A percentile compares a stretch with the other conserved stretches of the same genome.
Conservation (phyloP, 2,113 vertebrate genomes). For the Rousettus leschenaultii region DNA sequence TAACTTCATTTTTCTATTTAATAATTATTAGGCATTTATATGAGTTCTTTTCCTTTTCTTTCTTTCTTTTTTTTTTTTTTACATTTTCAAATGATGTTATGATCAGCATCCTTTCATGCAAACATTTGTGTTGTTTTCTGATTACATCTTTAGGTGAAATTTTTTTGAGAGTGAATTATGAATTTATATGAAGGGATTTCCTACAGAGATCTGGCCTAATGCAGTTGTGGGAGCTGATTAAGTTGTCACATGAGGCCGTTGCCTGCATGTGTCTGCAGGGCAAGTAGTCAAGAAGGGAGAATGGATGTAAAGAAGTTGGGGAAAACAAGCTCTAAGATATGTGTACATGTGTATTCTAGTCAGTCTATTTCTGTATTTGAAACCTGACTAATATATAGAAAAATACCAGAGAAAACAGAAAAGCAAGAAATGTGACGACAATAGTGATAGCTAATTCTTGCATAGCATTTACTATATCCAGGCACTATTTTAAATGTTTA, state of each 20-base stretch:
- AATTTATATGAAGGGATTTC: background rate
- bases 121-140: background rate
- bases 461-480: background rate
- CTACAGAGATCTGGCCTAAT: background rate
- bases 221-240: background rate
- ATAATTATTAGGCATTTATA: background rate
- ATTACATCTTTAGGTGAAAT: background rate
- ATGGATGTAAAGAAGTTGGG: rapidly evolving
- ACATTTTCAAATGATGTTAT: background rate
- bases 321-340: rapidly evolving
- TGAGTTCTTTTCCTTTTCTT: background rate
- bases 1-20: background rate
- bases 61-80: background rate
- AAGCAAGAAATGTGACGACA: background rate
- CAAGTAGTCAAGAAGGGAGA: background rate
- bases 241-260: background rate
- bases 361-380: background rate
- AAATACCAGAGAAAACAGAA: background rate
- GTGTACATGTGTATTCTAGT: too few relatives aligned
- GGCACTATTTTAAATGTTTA: background rate
- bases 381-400: background rate
- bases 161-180: background rate
- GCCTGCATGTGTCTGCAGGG: background rate
- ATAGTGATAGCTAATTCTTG: background rate
- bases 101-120: background rate